These are phyloP conservation scores for Euura saliciscinereae DNA, from an alignment of 1,140 invertebrate species.

Conservation along the genomic window DNA sequence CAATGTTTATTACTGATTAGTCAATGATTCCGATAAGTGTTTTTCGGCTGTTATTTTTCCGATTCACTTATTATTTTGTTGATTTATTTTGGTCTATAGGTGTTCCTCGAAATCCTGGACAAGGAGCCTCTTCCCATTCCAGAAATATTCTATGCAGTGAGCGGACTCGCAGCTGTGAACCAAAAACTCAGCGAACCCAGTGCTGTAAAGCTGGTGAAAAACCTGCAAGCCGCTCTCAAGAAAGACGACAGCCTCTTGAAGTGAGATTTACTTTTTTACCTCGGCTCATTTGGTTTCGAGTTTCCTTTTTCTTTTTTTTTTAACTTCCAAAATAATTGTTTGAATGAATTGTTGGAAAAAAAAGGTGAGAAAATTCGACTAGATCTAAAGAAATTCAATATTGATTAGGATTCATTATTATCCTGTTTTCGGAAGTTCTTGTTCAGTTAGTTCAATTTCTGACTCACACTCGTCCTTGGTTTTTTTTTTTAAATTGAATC, in stretches of 20 bases:
- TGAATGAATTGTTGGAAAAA: too few species aligned
- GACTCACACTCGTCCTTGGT: too few species aligned
- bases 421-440: too few species aligned
- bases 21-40: neutral
- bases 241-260: slow-evolving; percentile 78
- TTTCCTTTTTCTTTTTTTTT: too few species aligned
- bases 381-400: too few species aligned
- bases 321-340: too few species aligned
- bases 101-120: slow-evolving; percentile 50
- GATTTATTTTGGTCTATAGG: slow-evolving; percentile 32
- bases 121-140: slow-evolving; percentile 55
- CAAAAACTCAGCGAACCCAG: slow-evolving; percentile 54
- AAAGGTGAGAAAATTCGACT: too few species aligned
- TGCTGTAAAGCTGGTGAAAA: slow-evolving; percentile 67
- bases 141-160: slow-evolving; percentile 59
- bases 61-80: neutral
- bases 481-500: too few species aligned
- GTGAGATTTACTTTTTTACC: slow-evolving; percentile 45
- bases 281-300: too few species aligned
- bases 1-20: slow-evolving; percentile 33
- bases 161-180: slow-evolving; percentile 46
- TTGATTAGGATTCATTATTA: too few species aligned
- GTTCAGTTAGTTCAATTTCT: too few species aligned
- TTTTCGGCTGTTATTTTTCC: neutral
- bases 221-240: slow-evolving; percentile 71